These are phyloP conservation scores for Bufo bufo DNA, from an alignment of 2,113 vertebrate species.

Conservation along the genomic window DNA sequence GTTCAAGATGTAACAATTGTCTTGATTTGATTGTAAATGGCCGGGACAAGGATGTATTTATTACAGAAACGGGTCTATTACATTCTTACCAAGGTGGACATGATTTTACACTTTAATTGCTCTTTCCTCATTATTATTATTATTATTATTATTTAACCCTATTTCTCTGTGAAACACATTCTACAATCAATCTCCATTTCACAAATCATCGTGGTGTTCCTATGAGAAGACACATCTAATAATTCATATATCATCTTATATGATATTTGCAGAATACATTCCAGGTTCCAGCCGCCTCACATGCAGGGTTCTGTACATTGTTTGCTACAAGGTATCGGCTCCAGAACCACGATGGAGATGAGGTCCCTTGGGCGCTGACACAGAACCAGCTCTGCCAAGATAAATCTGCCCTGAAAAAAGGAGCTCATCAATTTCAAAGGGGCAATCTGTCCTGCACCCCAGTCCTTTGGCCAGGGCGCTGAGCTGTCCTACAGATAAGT, in stretches of 20 bases:
- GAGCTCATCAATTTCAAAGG: slow-evolving; percentile 68
- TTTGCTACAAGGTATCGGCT: slow-evolving; percentile 42
- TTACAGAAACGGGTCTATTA: too few relatives aligned
- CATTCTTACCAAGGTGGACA: too few relatives aligned
- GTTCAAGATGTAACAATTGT: background rate
- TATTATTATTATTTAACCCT: too few relatives aligned
- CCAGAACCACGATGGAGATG: slow-evolving; percentile 64
- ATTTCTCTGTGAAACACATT: too few relatives aligned
- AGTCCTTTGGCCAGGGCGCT: slow-evolving; percentile 62
- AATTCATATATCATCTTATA: too few relatives aligned
- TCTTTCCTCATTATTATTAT: too few relatives aligned
- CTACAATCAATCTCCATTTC: too few relatives aligned
- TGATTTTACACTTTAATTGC: too few relatives aligned
- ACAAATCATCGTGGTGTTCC: too few relatives aligned
- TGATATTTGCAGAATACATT: too few relatives aligned
- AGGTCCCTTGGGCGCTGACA: slow-evolving; percentile 63
- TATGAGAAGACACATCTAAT: too few relatives aligned
- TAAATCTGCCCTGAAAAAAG: slow-evolving; percentile 68
- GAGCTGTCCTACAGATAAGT: slow-evolving; percentile 44
- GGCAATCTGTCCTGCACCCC: slow-evolving; percentile 66
- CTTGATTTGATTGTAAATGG: background rate
- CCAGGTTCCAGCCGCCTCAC: background rate
- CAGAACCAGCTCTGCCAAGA: slow-evolving; percentile 65
- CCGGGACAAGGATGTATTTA: too few relatives aligned
- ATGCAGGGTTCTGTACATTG: slow-evolving; percentile 57